Percentiles rank a stretch among this genome's conserved stretches.
These are phyloP conservation scores for Hypomecis punctinalis DNA, from an alignment of 2,888 invertebrate species.

Conservation along the genomic window DNA sequence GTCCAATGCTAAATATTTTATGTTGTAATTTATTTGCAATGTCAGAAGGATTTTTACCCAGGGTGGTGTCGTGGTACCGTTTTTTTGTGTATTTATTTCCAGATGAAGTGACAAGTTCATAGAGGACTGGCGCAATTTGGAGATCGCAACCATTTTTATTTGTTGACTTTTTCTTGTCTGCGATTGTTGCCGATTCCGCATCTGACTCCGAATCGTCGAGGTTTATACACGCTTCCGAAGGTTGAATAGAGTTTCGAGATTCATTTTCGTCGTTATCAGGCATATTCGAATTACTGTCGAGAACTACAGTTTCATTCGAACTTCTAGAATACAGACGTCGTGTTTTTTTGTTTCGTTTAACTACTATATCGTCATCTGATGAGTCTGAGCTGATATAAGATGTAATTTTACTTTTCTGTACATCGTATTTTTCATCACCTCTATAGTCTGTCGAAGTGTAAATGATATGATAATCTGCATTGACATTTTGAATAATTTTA, in stretches of 20 bases:
- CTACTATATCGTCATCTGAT: slow-evolving; percentile 28
- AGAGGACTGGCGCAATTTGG: slow-evolving; percentile 51
- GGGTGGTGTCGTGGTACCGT: slow-evolving; percentile 35
- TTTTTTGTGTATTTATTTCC: slow-evolving; percentile 57
- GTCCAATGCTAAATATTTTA: slow-evolving; percentile 73
- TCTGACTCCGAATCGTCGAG: slow-evolving; percentile 67
- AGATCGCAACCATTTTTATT: slow-evolving; percentile 35
- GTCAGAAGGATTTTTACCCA: slow-evolving; percentile 24
- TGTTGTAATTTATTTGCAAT: slow-evolving; percentile 62
- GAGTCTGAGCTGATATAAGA: slow-evolving; percentile 21
- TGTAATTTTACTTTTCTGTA: background rate
- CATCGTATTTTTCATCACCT: slow-evolving; percentile 25
- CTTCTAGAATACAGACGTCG: slow-evolving; percentile 55
- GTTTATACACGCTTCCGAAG: slow-evolving; percentile 57
- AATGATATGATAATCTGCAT: slow-evolving; percentile 54
- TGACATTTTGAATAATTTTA: slow-evolving; percentile 56
- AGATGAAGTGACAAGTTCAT: slow-evolving; percentile 62
- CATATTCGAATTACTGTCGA: slow-evolving; percentile 43
- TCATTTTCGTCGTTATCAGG: slow-evolving; percentile 35
- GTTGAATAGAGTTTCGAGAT: slow-evolving; percentile 12
- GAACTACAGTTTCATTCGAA: slow-evolving; percentile 56
- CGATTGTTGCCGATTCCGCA: slow-evolving; percentile 48
- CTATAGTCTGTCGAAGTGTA: slow-evolving; percentile 48
- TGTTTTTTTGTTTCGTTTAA: slow-evolving; percentile 45
- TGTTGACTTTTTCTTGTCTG: slow-evolving; percentile 22